These are phyloP conservation scores for Siniperca knerii DNA, from an alignment of 2,113 vertebrate species.

Conservation along the genomic window DNA sequence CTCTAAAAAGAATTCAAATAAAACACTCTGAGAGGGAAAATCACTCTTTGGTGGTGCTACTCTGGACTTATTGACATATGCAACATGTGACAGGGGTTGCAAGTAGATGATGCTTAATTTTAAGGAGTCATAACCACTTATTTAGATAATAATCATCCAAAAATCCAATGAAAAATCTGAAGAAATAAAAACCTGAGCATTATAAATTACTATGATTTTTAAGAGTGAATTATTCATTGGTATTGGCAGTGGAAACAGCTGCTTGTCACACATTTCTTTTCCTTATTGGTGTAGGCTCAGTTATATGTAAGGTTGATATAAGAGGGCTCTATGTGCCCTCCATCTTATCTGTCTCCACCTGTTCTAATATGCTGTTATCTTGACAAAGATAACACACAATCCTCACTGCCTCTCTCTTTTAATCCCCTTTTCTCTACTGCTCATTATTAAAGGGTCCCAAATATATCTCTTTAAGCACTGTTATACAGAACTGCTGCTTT, in stretches of 20 bases:
- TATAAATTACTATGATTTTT: neutral
- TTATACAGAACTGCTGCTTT: neutral
- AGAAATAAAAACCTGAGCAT: neutral
- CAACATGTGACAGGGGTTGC: neutral
- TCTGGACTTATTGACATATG: neutral
- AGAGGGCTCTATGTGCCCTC: neutral
- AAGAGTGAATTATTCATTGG: neutral
- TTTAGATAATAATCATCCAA: neutral
- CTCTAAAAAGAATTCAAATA: neutral
- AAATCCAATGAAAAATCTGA: neutral
- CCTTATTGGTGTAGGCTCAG: neutral
- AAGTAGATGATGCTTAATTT: neutral
- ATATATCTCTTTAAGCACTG: neutral
- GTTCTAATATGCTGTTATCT: constrained; percentile 22
- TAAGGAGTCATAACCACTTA: neutral
- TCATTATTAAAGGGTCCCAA: neutral
- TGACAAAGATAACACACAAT: constrained; percentile 21
- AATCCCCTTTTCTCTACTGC: neutral
- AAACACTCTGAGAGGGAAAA: neutral
- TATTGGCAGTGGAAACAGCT: neutral
- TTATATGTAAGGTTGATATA: neutral
- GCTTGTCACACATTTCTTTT: neutral
- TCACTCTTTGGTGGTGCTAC: neutral
- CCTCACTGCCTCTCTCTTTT: constrained; percentile 9
- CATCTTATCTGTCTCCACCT: constrained; percentile 13